Base-by-base conservation (phyloP, 2,113 vertebrate genomes). In the Willisornis vidua region DNA sequence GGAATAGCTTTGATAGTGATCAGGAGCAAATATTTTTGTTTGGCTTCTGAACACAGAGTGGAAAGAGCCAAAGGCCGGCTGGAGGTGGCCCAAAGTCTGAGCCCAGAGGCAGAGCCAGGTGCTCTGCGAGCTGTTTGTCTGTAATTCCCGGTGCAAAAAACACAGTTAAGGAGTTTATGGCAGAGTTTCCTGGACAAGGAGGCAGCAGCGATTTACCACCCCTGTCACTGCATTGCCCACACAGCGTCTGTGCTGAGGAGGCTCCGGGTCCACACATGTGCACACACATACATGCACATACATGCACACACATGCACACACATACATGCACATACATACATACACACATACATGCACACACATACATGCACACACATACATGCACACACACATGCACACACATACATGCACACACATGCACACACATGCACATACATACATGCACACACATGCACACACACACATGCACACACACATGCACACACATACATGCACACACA, bases 161-260 rank as follows among this genome's bases (percentile, higher is more conserved):
- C 3, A 33, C 0, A 0, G 20, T 1, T 22, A 49, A 65, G 41
- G 78, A 51, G 51, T 65, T 76, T 18, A 35, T 7, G n/a, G 54
- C 1, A 8, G 52, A 5, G 54, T 23, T 91, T n/a, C 9, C 35
- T 3, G n/a, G 62, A 8, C 37, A 19, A n/a, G 85, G 66, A 82
- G 66, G 5, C 19, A 2, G 82, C 14, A 1, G 48, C 0, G n/a
- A 22, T 85, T 76, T 29, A 16, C 33, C 89, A 24, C 29, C 48
- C 31, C 76, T 43, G 65, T 4, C 80, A 28, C 63, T 1, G 45
- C 51, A 0, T 2, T 35, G 63, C 86, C 58, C 80, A 25, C 20
- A 58, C 1, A 17, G 51, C 63, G 6, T 17, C 67, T 14, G 54
- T 6, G 39, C 55, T 18, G 70, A 20, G 12, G 31, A 14, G 65